Base-by-base conservation (phyloP, 2,797 vertebrate genomes). In the Danio kyathit region DNA sequence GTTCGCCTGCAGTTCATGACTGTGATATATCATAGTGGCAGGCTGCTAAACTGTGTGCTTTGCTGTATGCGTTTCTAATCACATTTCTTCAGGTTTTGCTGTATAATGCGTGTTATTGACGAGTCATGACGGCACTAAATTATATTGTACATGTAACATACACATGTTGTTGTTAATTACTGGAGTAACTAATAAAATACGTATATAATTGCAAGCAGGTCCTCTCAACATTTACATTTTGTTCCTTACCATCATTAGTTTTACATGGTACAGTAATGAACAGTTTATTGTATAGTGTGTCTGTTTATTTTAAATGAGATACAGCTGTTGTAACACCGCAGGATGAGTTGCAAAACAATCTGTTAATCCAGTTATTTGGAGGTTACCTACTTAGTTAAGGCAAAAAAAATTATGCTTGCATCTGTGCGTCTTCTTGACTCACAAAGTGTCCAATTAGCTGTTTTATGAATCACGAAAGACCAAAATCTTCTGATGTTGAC, bases 1-100 rank as follows among this genome's bases (percentile, higher is more conserved):
- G 90, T 89, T 86, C 85, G 85, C 90, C 90, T 86, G 87, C 86
- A 89, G 90, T 92, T 91, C 77, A 70, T 71, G 83, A 84, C 84
- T 83, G 85, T 89, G 91, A 93, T 91, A 90, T 86, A 70, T 61
- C 74, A 73, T 74, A 64, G 49, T 80, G 69, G 81, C 56, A 76
- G 19, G 16, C 9, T 69, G 40, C 66, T 85, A 86, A 66, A 86
- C 88, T 78, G 49, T 82, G 52, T 79, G 19, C 9, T 13, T 73
- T 44, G 46, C 51, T 41, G 16, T 40, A 17, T 43, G 13, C 40
- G 44, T 29, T 71, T 49, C n/a, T 12, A 52, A 29, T 63, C 38
- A 21, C 16, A 41, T 49, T 40, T 70, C 4, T 5, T 48, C 43
- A 0, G 16, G 21, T 52, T 61, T 12, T 79, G 6, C 4, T 16